Base-by-base conservation (phyloP, 2,113 vertebrate genomes). In the Condylura cristata region DNA sequence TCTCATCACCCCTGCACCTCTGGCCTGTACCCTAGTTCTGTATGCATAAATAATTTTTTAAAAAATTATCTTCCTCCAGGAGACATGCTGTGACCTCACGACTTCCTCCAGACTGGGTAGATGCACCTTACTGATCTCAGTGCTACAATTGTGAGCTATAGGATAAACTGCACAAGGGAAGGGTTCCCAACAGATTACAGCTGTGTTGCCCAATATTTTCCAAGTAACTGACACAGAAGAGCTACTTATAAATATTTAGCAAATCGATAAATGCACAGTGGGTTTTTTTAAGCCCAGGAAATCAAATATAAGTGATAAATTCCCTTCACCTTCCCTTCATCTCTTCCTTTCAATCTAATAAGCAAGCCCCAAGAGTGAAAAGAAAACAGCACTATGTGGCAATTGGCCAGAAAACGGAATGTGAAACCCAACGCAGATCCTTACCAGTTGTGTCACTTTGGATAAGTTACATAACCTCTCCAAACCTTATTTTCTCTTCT, bases 401-500 rank as follows among this genome's bases (percentile, higher is more conserved):
- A 53, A 71, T 11, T 39, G 9, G 51, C 41, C 37, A 85, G 53
- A 56, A 11, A 18, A 6, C 63, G 39, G 60, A 85, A 5, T 79
- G 60, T 66, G 72, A 95, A 63, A 90, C 5, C 16, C 14, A 88
- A 32, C 22, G 86, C 30, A 74, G 58, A 68, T 28, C 72, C 51
- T 32, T 39, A 48, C 8, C 13, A 72, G 13, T 4, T 72, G 17
- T 53, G 61, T 44, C 37, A 81, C 72, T 89, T 76, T 18, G 37
- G 8, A 24, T 68, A 84, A 68, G n/a, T 81, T 82, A 74, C 74
- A 61, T 86, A 82, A 79, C 16, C 53, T 91, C n/a, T 80, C 63
- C 79, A 56, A 75, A 95, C 5, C 28, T 68, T 39, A 80, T 84
- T 83, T 94, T n/a, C 18, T 90, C 32, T 82, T 93, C 79, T 89